Percentiles rank a stretch among this genome's conserved stretches.
Conservation (phyloP, 2,113 vertebrate genomes). For the Sorex fumeus region DNA sequence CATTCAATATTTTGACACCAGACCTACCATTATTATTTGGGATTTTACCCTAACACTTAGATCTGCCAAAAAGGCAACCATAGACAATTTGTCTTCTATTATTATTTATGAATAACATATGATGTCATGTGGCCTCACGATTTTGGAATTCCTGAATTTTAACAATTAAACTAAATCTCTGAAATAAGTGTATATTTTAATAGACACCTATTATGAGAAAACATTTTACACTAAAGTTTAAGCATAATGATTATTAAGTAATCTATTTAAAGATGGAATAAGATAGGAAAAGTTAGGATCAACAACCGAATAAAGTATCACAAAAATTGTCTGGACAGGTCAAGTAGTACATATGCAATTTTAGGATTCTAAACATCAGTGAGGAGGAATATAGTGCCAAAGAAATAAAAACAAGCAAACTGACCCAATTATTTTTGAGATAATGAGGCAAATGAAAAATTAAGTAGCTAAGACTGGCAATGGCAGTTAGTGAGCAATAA, state of each 20-base stretch:
- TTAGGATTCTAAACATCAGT: background rate
- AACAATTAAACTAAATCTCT: no score
- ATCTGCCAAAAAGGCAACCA: no score
- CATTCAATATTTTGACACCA: no score
- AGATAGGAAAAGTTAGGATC: background rate
- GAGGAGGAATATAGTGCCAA: background rate
- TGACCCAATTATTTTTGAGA: background rate
- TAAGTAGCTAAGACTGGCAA: background rate
- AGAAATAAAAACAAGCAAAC: background rate
- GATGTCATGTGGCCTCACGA: no score
- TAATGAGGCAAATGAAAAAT: background rate
- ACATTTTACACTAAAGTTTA: background rate
- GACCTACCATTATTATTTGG: no score
- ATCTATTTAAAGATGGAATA: background rate
- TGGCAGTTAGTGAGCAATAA: background rate
- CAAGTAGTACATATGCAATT: background rate
- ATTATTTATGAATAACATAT: no score
- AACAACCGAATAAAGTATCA: background rate
- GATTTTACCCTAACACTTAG: no score
- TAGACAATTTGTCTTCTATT: no score
- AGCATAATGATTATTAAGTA: background rate
- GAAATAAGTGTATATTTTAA: background rate
- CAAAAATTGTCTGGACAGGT: background rate
- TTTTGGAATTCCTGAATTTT: no score
- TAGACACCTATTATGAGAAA: background rate